Conservation (phyloP, 1,140 invertebrate genomes). For the Nephila pilipes region DNA sequence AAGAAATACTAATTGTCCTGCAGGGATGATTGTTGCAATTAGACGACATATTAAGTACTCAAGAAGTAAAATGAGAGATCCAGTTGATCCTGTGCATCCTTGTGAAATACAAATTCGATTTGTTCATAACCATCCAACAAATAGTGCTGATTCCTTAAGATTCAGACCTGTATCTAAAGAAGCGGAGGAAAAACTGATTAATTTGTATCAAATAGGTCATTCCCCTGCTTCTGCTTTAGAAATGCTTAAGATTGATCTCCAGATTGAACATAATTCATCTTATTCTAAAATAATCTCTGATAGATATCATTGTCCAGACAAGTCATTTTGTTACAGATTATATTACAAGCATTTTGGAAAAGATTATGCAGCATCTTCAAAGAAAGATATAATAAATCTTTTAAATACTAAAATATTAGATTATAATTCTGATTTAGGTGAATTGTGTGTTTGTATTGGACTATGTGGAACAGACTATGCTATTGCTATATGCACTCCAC, state of each 20-base stretch:
- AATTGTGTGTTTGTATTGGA: not conserved
- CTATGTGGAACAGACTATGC: slow-evolving; percentile 21
- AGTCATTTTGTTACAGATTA: slow-evolving; percentile 56
- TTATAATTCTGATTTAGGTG: slow-evolving; percentile 54
- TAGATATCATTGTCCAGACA: slow-evolving; percentile 59
- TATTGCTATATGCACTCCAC: slow-evolving; percentile 45
- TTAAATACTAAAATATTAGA: slow-evolving; percentile 19
- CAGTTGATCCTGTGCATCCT: slow-evolving; percentile 61
- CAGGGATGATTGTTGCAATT: slow-evolving; percentile 59
- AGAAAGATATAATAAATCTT: slow-evolving; percentile 32
- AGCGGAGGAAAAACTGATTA: slow-evolving; percentile 38
- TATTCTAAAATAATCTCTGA: slow-evolving; percentile 34
- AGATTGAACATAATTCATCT: slow-evolving; percentile 25
- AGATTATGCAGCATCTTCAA: slow-evolving; percentile 26
- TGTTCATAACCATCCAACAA: slow-evolving; percentile 63
- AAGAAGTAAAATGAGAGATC: slow-evolving; percentile 56
- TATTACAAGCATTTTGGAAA: slow-evolving; percentile 67
- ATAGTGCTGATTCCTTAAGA: slow-evolving; percentile 43
- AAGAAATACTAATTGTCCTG: slow-evolving; percentile 66
- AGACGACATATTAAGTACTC: slow-evolving; percentile 56
- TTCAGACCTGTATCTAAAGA: slow-evolving; percentile 69
- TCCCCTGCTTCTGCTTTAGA: slow-evolving; percentile 55
- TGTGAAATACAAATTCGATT: slow-evolving; percentile 61
- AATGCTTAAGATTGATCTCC: slow-evolving; percentile 59
- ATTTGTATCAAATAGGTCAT: slow-evolving; percentile 49